These are phyloP conservation scores for Protophormia terraenovae DNA, from an alignment of 2,888 invertebrate species.

Conservation along the genomic window DNA sequence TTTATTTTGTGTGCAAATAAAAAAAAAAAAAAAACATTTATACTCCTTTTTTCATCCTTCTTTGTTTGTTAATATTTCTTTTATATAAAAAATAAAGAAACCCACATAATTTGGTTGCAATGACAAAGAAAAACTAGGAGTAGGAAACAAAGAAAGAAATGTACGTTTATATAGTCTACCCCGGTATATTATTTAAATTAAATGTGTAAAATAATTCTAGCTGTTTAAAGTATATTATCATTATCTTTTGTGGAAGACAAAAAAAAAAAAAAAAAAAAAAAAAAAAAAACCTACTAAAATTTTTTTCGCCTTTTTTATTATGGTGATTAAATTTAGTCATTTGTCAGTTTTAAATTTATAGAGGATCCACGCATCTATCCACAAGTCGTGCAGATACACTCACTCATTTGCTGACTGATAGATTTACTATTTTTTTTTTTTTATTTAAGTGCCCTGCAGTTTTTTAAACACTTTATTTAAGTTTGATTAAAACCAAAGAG, in stretches of 20 bases:
- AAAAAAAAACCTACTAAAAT: background rate
- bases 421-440: too few relatives aligned
- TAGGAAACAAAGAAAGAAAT: constrained; percentile 21
- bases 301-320: constrained; percentile 42
- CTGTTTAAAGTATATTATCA: constrained; percentile 17
- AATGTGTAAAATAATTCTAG: constrained; percentile 46
- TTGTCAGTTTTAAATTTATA: constrained; percentile 64
- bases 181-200: constrained; percentile 26
- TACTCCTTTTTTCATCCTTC: constrained; percentile 35
- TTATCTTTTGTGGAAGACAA: background rate
- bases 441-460: too few relatives aligned
- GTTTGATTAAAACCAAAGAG: too few relatives aligned
- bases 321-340: constrained; percentile 64
- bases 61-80: background rate
- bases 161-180: background rate
- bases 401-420: background rate
- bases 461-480: too few relatives aligned
- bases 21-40: too few relatives aligned
- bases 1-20: background rate
- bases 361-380: constrained; percentile 60
- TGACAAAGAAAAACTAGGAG: background rate
- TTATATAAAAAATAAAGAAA: constrained; percentile 21
- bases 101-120: constrained; percentile 31
- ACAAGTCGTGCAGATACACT: constrained; percentile 37
- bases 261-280: background rate